Percentiles rank a stretch among this genome's conserved stretches.
These are phyloP conservation scores for Botia almorhae DNA, from an alignment of 2,797 vertebrate genomes.

Conservation along the genomic window DNA sequence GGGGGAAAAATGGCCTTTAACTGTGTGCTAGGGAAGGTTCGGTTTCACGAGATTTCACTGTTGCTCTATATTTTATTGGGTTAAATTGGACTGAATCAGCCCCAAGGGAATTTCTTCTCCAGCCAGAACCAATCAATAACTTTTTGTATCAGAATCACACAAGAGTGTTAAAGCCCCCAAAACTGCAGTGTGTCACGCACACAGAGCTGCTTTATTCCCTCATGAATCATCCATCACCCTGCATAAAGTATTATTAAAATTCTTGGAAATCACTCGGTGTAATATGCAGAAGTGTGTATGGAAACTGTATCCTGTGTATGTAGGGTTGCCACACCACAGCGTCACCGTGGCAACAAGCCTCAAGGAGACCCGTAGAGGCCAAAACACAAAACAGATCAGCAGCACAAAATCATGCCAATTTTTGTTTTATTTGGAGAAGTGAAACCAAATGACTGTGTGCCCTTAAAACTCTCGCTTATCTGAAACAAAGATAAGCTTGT, in stretches of 20 bases:
- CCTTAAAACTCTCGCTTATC: neutral
- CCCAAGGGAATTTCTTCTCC: neutral
- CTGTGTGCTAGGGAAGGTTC: no score
- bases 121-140: neutral
- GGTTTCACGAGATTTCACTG: neutral
- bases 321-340: slow-evolving; percentile 27
- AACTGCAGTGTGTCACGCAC: neutral
- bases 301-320: slow-evolving; percentile 34
- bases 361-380: slow-evolving; percentile 29
- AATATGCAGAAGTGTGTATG: slow-evolving; percentile 32
- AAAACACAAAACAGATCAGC: slow-evolving; percentile 35
- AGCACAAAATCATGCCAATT: neutral
- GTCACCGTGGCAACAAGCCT: slow-evolving; percentile 35
- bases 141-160: neutral
- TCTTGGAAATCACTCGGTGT: slow-evolving; percentile 16
- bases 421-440: neutral
- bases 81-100: neutral
- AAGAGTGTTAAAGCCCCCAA: neutral
- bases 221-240: slow-evolving; percentile 18
- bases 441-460: slow-evolving; percentile 12
- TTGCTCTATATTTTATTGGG: neutral
- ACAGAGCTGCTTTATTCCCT: neutral
- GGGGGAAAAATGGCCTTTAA: no score
- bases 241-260: slow-evolving; percentile 7
- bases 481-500: neutral